Base-by-base conservation (phyloP, 2,797 vertebrate species). In the Morus bassanus region DNA sequence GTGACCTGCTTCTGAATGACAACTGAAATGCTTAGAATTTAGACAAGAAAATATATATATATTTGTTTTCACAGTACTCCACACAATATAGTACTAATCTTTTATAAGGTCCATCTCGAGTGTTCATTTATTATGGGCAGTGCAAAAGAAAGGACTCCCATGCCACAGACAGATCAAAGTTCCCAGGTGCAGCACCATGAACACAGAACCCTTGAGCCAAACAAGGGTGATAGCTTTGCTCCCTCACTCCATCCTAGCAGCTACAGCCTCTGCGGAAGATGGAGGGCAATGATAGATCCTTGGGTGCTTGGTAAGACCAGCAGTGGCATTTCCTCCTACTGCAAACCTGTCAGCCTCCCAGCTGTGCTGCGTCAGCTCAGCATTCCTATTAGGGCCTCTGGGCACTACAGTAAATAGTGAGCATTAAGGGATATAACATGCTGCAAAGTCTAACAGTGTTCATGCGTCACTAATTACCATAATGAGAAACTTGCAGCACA, bases 401-500 rank as follows among this genome's bases (percentile, higher is more conserved):
- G 83, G 82, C 56, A 70, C 54, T 72, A 81, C 35, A 59, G 70
- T 69, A 87, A 94, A 91, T 73, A 94, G 59, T 63, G n/a, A 96
- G 85, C 76, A 91, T 94, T 93, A 93, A 94, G 68, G 65, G 65
- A 84, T 78, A 92, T 39, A 91, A 83, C 88, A 43, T 16, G 50
- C 87, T 92, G 90, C 63, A 93, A 91, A 94, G 70, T 70, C 83
- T 88, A 94, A 73, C 69, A 73, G 85, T 88, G 70, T 89, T 94
- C 74, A 90, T 91, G 89, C 56, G 16, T 94, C 91, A 94, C 93
- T 95, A 91, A 93, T 96, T 91, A 88, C 79, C 89, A 90, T 96
- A 96, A 96, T 81, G 83, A 95, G 93, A 95, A 95, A 90, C 74
- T 93, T 90, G 83, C 0, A 0, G 72, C 72, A 91, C 43, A 93